Evolutionary conservation across 2,113 vertebrate species (phyloP), one percentile per base, ranked within the genome.

Genomic region (Misgurnus anguillicaudatus): DNA sequence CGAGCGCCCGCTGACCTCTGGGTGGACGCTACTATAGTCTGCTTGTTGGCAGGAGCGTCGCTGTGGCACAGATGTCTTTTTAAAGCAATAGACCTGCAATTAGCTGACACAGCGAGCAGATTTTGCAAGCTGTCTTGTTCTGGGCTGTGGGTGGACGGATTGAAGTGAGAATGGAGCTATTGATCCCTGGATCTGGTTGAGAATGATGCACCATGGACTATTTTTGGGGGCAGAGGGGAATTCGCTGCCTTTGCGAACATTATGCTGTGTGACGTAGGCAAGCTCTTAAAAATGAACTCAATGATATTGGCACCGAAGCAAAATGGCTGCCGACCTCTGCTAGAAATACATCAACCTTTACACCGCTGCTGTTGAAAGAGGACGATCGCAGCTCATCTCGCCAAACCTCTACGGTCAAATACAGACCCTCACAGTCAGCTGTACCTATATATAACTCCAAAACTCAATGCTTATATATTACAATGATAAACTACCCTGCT

Each of bases 111-210:
- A 74, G 91, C 86, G 65, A 70, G 83, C 36, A 58, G 67, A 79
- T 91, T 93, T 87, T 92, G 92, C 92, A 93, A 92, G 92, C 92
- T 92, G 88, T 92, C 84, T 89, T 89, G 83, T 92, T 93, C 78
- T 55, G 80, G 88, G 77, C 77, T 41, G 78, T 62, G 86, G 84
- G 83, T 82, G 86, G 77, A 80, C 84, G 62, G 38, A 86, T 86
- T 89, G 87, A 90, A 90, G 90, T 85, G 76, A 86, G 90, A 91
- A 90, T 90, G 87, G 88, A 88, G 77, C 82, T 92, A 94, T 94
- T 86, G 93, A 94, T 93, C 89, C 76, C 62, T 75, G 79, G 81
- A 77, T 85, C 72, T 82, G 89, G 87, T 88, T 87, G 83, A 92
- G 88, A 91, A 89, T 87, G 87, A 91, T 89, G 89, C 82, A 70